Evolutionary conservation across 92 coral and sea anemone genomes (phyloP).

Genomic region (Epizoanthus ramosus): DNA sequence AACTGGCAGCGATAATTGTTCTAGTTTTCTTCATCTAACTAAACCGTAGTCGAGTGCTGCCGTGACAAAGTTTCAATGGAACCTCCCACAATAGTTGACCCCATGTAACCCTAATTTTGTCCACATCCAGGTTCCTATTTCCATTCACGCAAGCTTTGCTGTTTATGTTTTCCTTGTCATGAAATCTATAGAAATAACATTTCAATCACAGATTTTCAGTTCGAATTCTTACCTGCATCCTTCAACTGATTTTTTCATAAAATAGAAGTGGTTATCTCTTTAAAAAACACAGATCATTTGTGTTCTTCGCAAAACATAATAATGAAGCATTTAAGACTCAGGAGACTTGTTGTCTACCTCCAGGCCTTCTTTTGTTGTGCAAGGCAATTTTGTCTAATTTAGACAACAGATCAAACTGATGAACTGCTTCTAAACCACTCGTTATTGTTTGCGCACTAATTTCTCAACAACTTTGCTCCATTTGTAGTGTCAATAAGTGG

Average conservation of each 20-base stretch:
- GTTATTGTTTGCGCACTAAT: constrained; percentile 32
- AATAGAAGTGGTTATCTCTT: constrained; percentile 18
- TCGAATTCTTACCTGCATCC: not conserved
- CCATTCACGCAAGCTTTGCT: constrained; percentile 21
- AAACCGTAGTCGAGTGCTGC: not conserved
- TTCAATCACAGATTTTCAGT: not conserved
- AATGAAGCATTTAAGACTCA: not conserved
- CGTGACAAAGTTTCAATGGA: constrained; percentile 5
- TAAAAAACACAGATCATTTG: constrained; percentile 12
- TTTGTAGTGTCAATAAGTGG: constrained; percentile 44
- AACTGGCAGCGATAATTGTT: not conserved
- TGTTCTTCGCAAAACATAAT: not conserved
- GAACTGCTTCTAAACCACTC: constrained; percentile 25
- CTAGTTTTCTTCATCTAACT: not conserved
- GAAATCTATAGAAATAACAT: constrained; percentile 1
- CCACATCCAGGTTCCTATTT: not conserved
- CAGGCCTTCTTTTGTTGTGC: constrained; percentile 33
- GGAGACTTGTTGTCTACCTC: constrained; percentile 43
- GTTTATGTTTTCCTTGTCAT: constrained; percentile 4
- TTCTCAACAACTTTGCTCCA: constrained; percentile 31
- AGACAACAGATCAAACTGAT: constrained; percentile 34
- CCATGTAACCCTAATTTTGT: not conserved
- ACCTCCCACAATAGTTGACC: not conserved
- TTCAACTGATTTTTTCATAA: not conserved
- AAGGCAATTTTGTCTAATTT: constrained; percentile 25